Conservation (phyloP, 2,113 vertebrate species). For the Amphiprion ocellaris region DNA sequence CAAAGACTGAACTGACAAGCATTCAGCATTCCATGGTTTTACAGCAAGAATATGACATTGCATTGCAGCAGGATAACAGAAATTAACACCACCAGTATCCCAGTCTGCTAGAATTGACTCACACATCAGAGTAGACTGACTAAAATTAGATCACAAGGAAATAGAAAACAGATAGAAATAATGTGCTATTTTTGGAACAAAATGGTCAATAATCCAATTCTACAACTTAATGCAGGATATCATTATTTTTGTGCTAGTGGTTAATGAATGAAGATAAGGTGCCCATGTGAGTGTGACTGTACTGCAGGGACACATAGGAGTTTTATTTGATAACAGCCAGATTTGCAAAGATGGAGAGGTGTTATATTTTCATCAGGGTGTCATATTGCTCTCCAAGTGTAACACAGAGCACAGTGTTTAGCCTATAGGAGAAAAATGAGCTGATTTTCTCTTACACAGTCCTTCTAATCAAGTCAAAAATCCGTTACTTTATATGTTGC, state of each 20-base stretch:
- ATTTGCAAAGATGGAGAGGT: neutral
- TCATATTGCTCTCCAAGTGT: neutral
- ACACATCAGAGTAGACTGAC: too few relatives aligned
- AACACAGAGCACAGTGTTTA: neutral
- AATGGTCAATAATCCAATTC: too few relatives aligned
- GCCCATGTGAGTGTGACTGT: neutral
- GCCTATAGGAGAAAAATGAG: neutral
- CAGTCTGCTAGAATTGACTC: too few relatives aligned
- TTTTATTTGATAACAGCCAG: neutral
- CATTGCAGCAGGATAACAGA: too few relatives aligned
- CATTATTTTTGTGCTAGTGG: neutral
- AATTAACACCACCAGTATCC: too few relatives aligned
- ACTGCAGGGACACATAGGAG: neutral
- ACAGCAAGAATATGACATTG: too few relatives aligned
- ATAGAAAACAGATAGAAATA: too few relatives aligned
- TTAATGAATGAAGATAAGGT: neutral
- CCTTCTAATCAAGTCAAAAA: neutral
- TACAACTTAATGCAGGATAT: too few relatives aligned
- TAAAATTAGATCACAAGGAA: too few relatives aligned
- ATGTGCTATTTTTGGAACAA: too few relatives aligned
- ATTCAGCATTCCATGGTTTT: too few relatives aligned
- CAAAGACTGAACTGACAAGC: too few relatives aligned
- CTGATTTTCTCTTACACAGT: neutral
- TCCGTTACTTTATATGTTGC: neutral
- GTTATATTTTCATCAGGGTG: neutral